phyloP scores from a whole-genome alignment of 2,888 invertebrate genomes.

The Neria commutata region DNA sequence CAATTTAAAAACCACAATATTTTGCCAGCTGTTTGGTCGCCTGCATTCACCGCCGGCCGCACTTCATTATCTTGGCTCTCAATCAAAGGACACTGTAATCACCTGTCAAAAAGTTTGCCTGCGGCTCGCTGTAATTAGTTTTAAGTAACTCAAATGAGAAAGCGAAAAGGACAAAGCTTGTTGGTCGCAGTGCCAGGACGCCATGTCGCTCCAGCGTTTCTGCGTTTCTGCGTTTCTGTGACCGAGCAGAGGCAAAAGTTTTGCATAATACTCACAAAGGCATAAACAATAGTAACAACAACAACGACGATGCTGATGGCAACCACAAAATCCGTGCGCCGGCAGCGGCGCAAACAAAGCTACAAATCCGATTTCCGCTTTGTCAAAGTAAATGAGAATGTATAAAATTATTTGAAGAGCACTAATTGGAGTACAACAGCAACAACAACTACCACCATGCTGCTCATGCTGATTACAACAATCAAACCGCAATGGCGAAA shows the following conservation, averaged over 20 bases:
- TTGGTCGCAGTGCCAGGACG: no score
- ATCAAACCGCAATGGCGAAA: background rate
- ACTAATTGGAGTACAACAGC: slow-evolving; percentile 13
- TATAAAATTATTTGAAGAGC: slow-evolving; percentile 16
- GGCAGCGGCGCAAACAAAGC: slow-evolving; percentile 8
- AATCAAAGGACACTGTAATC: slow-evolving; percentile 21
- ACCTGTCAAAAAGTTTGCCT: slow-evolving; percentile 31
- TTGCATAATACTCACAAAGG: slow-evolving; percentile 1
- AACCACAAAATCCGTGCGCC: background rate
- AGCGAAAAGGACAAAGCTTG: background rate
- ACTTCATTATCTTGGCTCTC: no score
- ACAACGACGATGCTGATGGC: no score
- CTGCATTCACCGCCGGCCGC: no score
- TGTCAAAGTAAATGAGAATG: background rate
- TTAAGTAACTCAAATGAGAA: slow-evolving; percentile 21
- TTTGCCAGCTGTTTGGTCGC: no score
- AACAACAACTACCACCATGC: background rate
- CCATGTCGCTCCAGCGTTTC: no score
- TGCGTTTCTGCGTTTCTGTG: no score
- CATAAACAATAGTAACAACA: background rate
- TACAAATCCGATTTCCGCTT: slow-evolving; percentile 14
- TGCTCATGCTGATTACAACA: background rate
- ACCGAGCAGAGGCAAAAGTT: background rate
- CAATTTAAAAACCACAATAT: no score
- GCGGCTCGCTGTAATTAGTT: slow-evolving; percentile 31